A percentile compares a stretch with the other conserved stretches of the same genome.
These are phyloP conservation scores for Peromyscus leucopus DNA, from an alignment of 2,113 vertebrate genomes.

Conservation along the genomic window DNA sequence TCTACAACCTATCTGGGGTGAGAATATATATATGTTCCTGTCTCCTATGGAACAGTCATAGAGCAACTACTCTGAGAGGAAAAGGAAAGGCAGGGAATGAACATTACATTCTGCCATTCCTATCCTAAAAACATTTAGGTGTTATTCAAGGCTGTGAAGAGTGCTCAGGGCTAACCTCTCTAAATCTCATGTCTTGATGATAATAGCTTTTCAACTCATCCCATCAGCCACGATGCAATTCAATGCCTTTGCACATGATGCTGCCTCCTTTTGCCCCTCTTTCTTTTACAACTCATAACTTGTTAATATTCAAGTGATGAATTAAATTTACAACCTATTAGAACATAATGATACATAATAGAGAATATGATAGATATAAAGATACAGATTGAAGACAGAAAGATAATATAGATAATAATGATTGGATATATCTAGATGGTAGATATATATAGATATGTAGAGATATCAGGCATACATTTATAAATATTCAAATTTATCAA, in stretches of 20 bases:
- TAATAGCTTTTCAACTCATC: not conserved
- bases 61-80: not conserved
- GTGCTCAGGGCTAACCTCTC: not conserved
- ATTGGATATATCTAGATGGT: not conserved
- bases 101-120: not conserved
- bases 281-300: not conserved
- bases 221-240: not conserved
- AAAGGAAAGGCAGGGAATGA: not conserved
- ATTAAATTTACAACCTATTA: not conserved
- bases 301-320: not conserved
- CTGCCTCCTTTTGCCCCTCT: not conserved
- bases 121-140: not conserved
- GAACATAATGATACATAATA: not conserved
- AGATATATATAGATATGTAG: not conserved
- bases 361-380: not conserved
- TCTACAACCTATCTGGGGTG: not conserved
- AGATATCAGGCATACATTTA: not conserved
- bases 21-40: not conserved
- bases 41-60: not conserved
- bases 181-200: not conserved
- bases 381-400: not conserved
- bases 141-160: not conserved
- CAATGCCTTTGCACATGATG: not conserved
- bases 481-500: not conserved
- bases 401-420: not conserved